These are phyloP conservation scores for Therioaphis trifolii DNA, from an alignment of 2,888 invertebrate species.

Conservation along the genomic window DNA sequence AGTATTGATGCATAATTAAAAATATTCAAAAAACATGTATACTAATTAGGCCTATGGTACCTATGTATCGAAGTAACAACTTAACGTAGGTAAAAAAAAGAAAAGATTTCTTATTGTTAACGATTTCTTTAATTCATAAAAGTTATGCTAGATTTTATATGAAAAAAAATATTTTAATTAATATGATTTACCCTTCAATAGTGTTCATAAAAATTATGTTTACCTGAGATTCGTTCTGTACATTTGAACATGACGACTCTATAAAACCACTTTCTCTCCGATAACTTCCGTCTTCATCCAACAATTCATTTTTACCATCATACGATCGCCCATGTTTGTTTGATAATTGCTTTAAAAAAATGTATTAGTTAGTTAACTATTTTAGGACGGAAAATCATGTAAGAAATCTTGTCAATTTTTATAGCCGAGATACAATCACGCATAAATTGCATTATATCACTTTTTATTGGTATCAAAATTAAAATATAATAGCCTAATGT, in stretches of 20 bases:
- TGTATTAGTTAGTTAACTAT: not conserved
- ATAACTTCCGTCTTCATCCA: constrained; percentile 46
- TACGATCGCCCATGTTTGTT: constrained; percentile 54
- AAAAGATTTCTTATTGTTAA: no score
- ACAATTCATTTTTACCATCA: constrained; percentile 53
- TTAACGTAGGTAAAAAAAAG: no score
- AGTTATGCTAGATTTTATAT: no score
- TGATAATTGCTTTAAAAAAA: constrained; percentile 58
- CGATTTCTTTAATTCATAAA: no score
- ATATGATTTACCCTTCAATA: no score
- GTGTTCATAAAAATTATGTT: not conserved
- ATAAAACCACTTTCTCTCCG: constrained; percentile 56
- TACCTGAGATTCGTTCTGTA: constrained; percentile 56
- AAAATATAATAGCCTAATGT: not conserved
- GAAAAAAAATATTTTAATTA: no score
- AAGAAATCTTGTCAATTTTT: not conserved
- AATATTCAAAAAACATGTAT: no score
- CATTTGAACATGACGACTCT: constrained; percentile 41
- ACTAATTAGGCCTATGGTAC: no score
- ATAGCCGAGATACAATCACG: not conserved
- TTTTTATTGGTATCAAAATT: not conserved
- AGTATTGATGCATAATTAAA: no score
- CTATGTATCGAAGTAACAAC: no score
- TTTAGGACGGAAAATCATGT: not conserved
- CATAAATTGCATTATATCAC: not conserved